Percentiles rank a stretch among this genome's conserved stretches.
Evolutionary conservation across 23 tunicate species (phyloP).

Genomic region (Phallusia fumigata): DNA sequence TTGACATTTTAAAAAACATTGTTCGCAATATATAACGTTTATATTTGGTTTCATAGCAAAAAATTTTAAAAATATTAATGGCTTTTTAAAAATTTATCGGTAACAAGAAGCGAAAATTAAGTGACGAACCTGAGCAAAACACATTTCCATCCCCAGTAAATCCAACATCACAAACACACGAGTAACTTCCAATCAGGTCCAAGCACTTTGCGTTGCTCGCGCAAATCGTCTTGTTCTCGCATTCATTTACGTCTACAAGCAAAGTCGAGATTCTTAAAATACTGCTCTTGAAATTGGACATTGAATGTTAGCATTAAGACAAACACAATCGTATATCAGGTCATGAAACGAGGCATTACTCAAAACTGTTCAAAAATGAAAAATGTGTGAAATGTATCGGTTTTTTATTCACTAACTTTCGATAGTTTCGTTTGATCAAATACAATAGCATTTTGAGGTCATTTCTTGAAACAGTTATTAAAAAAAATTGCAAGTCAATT

Average conservation of each 20-base stretch:
- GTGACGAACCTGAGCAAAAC: not conserved
- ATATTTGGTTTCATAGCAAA: not conserved
- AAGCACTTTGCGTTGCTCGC: constrained; percentile 27
- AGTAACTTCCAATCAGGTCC: constrained; percentile 41
- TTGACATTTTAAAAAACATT: too few species aligned
- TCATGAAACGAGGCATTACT: too few species aligned
- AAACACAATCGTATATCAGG: too few species aligned
- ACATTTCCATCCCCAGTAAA: constrained; percentile 22
- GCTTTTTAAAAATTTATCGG: too few species aligned
- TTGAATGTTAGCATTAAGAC: not conserved
- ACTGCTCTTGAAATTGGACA: not conserved
- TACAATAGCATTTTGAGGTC: too few species aligned
- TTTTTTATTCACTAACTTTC: too few species aligned
- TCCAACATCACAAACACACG: constrained; percentile 45
- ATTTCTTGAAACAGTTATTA: not conserved
- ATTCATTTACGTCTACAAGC: constrained; percentile 49
- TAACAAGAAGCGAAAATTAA: too few species aligned
- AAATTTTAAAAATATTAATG: not conserved
- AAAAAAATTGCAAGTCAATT: too few species aligned
- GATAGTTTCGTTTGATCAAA: too few species aligned
- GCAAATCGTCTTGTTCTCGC: constrained; percentile 24
- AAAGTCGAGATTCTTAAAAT: not conserved
- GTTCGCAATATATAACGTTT: not conserved
- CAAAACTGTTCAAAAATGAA: too few species aligned
- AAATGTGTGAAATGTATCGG: too few species aligned